phyloP scores from a whole-genome alignment of 2,797 vertebrate species.

The Pachyuromys duprasi region DNA sequence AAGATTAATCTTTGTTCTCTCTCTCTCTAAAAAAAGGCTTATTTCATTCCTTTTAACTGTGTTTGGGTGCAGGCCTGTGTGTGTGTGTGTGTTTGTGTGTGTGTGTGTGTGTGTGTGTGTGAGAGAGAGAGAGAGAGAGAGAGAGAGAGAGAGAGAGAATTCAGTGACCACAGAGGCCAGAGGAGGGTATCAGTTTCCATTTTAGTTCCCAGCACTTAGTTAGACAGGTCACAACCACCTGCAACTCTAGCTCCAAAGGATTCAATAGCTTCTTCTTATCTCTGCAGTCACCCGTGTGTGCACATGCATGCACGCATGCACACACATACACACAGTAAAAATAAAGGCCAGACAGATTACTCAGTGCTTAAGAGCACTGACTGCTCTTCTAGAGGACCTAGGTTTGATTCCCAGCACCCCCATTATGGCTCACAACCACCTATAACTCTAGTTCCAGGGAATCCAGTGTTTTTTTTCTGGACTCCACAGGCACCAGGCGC shows the following conservation, averaged over 20 bases:
- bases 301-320: neutral
- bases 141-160: neutral
- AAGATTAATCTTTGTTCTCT: neutral
- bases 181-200: neutral
- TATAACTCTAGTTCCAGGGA: neutral
- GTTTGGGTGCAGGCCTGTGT: too few species aligned
- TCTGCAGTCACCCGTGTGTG: neutral
- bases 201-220: neutral
- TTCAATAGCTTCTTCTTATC: neutral
- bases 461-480: neutral
- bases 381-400: neutral
- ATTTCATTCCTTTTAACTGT: neutral
- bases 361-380: neutral
- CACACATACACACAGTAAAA: neutral
- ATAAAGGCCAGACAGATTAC: neutral
- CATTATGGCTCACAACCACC: neutral
- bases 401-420: neutral
- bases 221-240: neutral
- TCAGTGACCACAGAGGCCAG: neutral
- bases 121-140: neutral
- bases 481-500: neutral
- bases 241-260: neutral
- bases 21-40: neutral
- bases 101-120: neutral
- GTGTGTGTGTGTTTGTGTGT: neutral